Percentiles rank a stretch among this genome's conserved stretches.
Evolutionary conservation across 2,113 vertebrate genomes (phyloP).

Genomic region (Paratilapia polleni): DNA sequence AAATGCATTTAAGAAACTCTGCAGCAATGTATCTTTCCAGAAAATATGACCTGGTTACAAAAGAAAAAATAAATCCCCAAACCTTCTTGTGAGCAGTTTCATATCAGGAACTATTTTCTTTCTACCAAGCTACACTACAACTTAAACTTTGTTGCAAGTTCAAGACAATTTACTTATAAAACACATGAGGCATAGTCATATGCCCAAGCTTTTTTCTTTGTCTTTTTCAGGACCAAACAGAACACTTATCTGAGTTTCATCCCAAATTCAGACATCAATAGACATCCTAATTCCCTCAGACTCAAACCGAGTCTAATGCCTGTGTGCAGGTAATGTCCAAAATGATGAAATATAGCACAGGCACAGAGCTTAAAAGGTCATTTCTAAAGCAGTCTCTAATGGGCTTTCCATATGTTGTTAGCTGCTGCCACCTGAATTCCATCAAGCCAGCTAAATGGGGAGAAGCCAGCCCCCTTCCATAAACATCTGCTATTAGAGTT

Average conservation of each 20-base stretch:
- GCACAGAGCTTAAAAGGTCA: constrained; percentile 55
- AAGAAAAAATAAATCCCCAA: not conserved
- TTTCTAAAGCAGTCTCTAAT: constrained; percentile 68
- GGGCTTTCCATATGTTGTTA: constrained; percentile 61
- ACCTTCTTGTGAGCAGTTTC: not conserved
- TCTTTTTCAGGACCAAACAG: not conserved
- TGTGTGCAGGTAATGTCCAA: constrained; percentile 48
- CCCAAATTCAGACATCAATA: constrained; percentile 52
- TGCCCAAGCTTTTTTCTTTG: not conserved
- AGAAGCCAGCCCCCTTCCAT: constrained; percentile 42
- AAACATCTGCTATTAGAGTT: constrained; percentile 70
- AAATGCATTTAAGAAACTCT: not conserved
- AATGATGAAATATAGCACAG: constrained; percentile 55
- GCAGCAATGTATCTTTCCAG: not conserved
- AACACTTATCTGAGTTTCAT: not conserved
- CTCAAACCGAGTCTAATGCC: constrained; percentile 12
- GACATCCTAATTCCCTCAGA: constrained; percentile 36
- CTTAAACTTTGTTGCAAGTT: not conserved
- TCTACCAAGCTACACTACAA: not conserved
- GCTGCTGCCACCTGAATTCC: constrained; percentile 67
- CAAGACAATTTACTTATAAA: not conserved
- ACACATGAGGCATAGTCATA: not conserved
- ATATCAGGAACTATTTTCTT: not conserved
- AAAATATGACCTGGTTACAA: not conserved
- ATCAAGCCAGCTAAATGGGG: constrained; percentile 64